A percentile compares a stretch with the other conserved stretches of the same genome.
These are phyloP conservation scores for Cheilinus undulatus DNA, from an alignment of 2,113 vertebrate genomes.

Conservation along the genomic window DNA sequence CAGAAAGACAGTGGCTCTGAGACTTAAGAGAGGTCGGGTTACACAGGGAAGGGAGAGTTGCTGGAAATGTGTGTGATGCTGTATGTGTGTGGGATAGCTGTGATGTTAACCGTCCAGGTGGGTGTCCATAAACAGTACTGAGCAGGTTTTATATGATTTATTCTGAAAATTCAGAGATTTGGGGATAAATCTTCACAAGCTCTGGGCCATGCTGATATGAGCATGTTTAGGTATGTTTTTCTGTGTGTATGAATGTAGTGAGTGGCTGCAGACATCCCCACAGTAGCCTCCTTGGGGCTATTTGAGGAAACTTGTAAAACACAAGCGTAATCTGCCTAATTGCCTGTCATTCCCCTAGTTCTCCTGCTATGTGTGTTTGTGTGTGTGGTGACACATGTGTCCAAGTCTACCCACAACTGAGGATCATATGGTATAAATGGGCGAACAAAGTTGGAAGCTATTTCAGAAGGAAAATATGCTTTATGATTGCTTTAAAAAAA, in stretches of 20 bases:
- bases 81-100: background rate
- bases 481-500: background rate
- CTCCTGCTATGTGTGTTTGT: constrained; percentile 27
- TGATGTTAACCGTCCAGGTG: background rate
- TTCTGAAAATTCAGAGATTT: constrained; percentile 2
- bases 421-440: constrained; percentile 1
- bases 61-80: background rate
- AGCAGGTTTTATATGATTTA: constrained; percentile 5
- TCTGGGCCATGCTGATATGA: too few species aligned
- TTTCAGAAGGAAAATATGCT: background rate
- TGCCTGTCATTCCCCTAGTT: constrained; percentile 66
- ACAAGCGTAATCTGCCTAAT: constrained; percentile 78
- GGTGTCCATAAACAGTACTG: background rate
- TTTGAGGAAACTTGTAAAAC: constrained; percentile 74
- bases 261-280: constrained; percentile 29
- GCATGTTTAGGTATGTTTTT: background rate
- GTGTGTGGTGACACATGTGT: constrained; percentile 29
- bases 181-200: background rate
- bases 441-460: background rate
- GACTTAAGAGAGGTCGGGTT: constrained; percentile 85
- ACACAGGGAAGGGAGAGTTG: constrained; percentile 73
- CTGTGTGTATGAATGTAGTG: constrained; percentile 17
- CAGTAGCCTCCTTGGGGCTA: constrained; percentile 60
- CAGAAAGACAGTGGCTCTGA: constrained; percentile 73
- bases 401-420: constrained; percentile 16